Conservation (phyloP, 2,113 vertebrate species). For the Speoplatyrhinus poulsoni region DNA sequence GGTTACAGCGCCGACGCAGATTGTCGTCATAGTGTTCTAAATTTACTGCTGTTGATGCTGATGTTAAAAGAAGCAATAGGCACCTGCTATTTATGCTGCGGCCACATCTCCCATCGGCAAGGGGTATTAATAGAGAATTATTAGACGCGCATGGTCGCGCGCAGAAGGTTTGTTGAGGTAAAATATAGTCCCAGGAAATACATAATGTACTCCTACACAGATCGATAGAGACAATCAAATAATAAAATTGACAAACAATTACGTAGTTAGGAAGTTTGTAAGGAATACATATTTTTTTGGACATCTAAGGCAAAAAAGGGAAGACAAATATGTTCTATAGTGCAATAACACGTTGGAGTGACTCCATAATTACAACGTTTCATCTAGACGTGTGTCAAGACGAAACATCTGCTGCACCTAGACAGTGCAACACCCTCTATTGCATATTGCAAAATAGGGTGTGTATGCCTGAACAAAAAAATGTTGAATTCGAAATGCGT, state of each 20-base stretch:
- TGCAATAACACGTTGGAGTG: background rate
- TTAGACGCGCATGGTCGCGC: slow-evolving; percentile 62
- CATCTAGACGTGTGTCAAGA: too few relatives aligned
- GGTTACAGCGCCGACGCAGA: slow-evolving; percentile 84
- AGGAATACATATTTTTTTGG: background rate
- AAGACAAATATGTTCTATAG: background rate
- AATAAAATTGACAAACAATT: background rate
- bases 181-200: slow-evolving; percentile 28
- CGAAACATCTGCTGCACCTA: too few relatives aligned
- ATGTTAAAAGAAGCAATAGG: slow-evolving; percentile 89
- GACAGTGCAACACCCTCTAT: too few relatives aligned
- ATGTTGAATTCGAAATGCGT: too few relatives aligned
- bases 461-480: too few relatives aligned
- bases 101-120: slow-evolving; percentile 69
- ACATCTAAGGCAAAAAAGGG: background rate
- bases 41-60: slow-evolving; percentile 93
- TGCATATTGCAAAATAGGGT: too few relatives aligned
- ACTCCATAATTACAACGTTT: background rate
- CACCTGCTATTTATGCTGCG: slow-evolving; percentile 90
- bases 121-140: slow-evolving; percentile 75
- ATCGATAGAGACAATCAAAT: background rate
- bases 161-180: slow-evolving; percentile 39
- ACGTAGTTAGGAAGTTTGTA: background rate
- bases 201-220: background rate
- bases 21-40: slow-evolving; percentile 92